Base-by-base conservation (phyloP, 1,140 invertebrate genomes). In the Elymnias hypermnestra region DNA sequence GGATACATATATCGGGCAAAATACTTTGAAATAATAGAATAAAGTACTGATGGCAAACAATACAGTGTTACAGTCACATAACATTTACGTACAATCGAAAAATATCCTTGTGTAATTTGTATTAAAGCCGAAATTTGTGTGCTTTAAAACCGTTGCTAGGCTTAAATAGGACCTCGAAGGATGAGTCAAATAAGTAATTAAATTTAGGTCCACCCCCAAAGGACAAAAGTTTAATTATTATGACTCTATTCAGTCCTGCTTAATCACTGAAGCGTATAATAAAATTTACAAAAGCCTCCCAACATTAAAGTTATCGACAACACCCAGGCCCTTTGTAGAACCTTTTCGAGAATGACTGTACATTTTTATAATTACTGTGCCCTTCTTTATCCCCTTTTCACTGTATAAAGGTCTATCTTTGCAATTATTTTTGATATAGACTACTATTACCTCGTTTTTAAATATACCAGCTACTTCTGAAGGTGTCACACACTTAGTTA, bases 131-230 rank as follows among this genome's bases (percentile, higher is more conserved):
- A 26, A 26, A 9, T 26, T 26, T 26, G 5, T 9, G 6, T 26
- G 23, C n/a, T 9, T 3, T 9, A 9, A 26, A 26, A n/a, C 10
- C 6, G n/a, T n/a, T 1, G 1, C 7, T 26, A 9, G 6, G 3
- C 8, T 9, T 26, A 26, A 26, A 1, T n/a, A 26, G 3, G 14
- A n/a, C 39, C 15, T 29, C 40, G 18, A 19, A 31, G 17, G 18
- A 10, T 31, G 58, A 57, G 57, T 65, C 66, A 61, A 70, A 66
- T 63, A 66, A 58, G 57, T 63, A 66, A 70, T 61, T 66, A 55
- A 62, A 64, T 66, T 58, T 58, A 62, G 59, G 53, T 35, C 51
- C 10, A 21, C n/a, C 28, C 59, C 42, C 59, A 5, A 1, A 50
- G 58, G 65, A 54, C 39, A 38, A 45, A 31, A 39, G 50, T 57